Evolutionary conservation across 2,113 vertebrate genomes (phyloP), one percentile per base, ranked within the genome.

Genomic region (Plestiodon gilberti): DNA sequence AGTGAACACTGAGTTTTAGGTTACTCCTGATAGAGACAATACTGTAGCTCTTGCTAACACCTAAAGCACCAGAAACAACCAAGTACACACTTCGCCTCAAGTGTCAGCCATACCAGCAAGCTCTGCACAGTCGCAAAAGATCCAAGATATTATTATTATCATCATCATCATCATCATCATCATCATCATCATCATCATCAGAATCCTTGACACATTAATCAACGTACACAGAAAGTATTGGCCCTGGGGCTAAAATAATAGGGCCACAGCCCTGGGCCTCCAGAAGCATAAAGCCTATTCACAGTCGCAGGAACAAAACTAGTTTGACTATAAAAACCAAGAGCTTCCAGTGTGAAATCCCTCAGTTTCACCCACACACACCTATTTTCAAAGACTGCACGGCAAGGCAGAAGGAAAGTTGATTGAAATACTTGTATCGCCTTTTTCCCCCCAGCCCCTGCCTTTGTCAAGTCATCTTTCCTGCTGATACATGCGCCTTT

Each of bases 1-100:
- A 81, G 30, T 52, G 77, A 86, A 86, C n/a, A 74, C 13, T 73
- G 38, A 55, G 78, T 64, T 64, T 86, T 74, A 52, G 59, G 55
- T 86, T 81, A 86, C 57, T 52, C 77, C 57, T 86, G 15, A 69
- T 1, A 64, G 43, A 52, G 59, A 38, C 57, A 59, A n/a, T 38
- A 14, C 25, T 30, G 28, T 38, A 59, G 23, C 64, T 38, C 22
- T 59, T 57, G 33, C 48, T 81, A 81, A 86, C 43, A 81, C n/a
- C 40, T 74, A 62, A 61, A 74, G 69, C 57, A 80, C 78, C 57
- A 80, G 55, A 74, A 80, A 38, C 69, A 74, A 38, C 57, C 38
- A 74, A 55, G 40, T 20, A 22, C 59, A 14, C 11, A 48, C 23
- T 64, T 52, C 28, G 40, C 22, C 43, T 86, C 78, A 62, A 62